A percentile compares a stretch with the other conserved stretches of the same genome.
phyloP scores from a whole-genome alignment of 2,797 vertebrate genomes.

The Hypotaenidia okinawae region DNA sequence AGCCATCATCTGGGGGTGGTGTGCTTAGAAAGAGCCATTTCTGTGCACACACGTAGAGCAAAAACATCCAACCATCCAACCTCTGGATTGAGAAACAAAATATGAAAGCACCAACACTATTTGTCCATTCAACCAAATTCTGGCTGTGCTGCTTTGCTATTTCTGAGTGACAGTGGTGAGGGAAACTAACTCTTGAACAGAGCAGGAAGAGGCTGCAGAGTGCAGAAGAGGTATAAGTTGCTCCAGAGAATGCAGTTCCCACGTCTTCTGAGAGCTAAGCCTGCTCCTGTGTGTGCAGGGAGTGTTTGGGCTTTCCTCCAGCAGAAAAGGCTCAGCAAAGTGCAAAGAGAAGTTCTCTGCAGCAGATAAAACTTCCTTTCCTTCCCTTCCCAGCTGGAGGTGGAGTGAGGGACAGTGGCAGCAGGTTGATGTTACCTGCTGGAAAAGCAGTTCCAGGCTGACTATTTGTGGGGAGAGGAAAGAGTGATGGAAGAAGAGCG shows the following conservation, averaged over 20 bases:
- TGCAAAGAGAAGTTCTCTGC: not conserved
- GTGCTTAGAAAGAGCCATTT: not conserved
- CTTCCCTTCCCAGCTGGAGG: not conserved
- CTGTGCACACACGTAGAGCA: not conserved
- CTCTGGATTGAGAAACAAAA: not conserved
- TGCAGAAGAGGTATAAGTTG: not conserved
- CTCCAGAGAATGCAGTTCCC: not conserved
- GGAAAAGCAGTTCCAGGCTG: not conserved
- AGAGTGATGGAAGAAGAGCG: not conserved
- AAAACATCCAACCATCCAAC: not conserved
- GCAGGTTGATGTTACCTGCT: not conserved
- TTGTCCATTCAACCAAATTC: not conserved
- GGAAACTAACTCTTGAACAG: not conserved
- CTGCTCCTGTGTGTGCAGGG: not conserved
- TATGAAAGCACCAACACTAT: not conserved
- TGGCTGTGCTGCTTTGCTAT: not conserved
- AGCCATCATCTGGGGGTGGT: not conserved
- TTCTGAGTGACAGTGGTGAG: not conserved
- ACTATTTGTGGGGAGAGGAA: not conserved
- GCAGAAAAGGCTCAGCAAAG: not conserved
- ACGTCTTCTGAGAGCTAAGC: not conserved
- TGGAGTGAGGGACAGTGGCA: not conserved
- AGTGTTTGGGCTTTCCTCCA: not conserved
- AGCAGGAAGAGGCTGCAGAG: not conserved
- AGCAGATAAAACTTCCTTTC: not conserved